Percentiles rank a stretch among this genome's conserved stretches.
Evolutionary conservation across 2,888 invertebrate genomes (phyloP).

Genomic region (Sinelater perroti): DNA sequence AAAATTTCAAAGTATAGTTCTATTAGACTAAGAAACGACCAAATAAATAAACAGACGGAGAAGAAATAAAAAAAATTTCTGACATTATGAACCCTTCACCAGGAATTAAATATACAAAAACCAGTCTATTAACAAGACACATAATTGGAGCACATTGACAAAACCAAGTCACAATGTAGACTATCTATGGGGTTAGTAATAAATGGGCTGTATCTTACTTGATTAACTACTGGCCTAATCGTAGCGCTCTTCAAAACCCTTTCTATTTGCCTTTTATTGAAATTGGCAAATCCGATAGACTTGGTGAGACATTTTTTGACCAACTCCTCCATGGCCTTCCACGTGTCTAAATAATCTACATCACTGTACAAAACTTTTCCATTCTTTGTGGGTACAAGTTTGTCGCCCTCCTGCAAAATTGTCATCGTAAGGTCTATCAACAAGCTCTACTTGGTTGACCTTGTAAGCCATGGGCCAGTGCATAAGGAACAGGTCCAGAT

Average conservation of each 20-base stretch:
- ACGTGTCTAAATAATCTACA: conserved; percentile 79
- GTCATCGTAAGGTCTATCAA: background rate
- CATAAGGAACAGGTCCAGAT: conserved; percentile 86
- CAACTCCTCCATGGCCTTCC: conserved; percentile 80
- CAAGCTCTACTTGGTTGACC: conserved; percentile 59
- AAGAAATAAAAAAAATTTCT: no score
- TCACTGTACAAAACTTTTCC: conserved; percentile 66
- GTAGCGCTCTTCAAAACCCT: conserved; percentile 70
- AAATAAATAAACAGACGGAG: no score
- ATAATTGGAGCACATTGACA: no score
- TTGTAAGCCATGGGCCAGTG: conserved; percentile 90
- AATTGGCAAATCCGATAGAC: conserved; percentile 87
- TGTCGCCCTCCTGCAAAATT: conserved; percentile 67
- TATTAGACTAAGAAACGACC: no score
- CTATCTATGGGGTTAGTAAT: no score
- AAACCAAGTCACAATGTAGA: no score
- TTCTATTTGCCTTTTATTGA: conserved; percentile 79
- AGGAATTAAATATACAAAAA: no score
- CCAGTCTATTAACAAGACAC: no score
- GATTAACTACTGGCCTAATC: conserved; percentile 72
- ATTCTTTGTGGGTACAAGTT: conserved; percentile 69
- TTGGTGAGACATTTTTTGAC: conserved; percentile 73
- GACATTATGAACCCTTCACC: no score
- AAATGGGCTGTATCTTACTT: conserved; percentile 61
- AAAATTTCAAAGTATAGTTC: no score